phyloP scores from a whole-genome alignment of 2,797 vertebrate species.

The Tangara arthus region DNA sequence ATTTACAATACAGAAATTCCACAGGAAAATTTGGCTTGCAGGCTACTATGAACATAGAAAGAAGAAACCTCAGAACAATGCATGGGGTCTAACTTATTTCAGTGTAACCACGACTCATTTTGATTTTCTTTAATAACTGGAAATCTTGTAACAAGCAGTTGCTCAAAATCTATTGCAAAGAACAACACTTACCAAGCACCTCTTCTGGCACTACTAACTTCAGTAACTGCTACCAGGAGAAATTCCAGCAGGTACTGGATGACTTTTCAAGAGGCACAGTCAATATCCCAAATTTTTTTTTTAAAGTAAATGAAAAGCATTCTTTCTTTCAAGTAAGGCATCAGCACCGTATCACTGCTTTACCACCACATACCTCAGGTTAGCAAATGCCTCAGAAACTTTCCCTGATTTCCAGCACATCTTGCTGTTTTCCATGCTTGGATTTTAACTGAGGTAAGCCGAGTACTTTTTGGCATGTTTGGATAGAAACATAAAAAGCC shows the following conservation, averaged over 20 bases:
- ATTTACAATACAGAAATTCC: neutral
- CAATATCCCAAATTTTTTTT: neutral
- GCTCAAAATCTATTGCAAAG: neutral
- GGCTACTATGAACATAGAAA: neutral
- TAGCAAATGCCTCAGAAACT: neutral
- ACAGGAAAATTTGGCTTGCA: neutral
- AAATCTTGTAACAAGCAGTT: neutral
- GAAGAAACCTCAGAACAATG: neutral
- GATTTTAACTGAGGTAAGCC: neutral
- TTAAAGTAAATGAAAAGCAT: neutral
- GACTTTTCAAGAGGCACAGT: slow-evolving; percentile 7
- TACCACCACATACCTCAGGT: neutral
- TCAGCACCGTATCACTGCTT: accelerated
- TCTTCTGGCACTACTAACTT: neutral
- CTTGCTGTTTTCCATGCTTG: neutral
- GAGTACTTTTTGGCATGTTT: neutral
- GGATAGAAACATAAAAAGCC: slow-evolving; percentile 22
- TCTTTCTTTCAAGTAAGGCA: slow-evolving; percentile 1
- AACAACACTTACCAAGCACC: neutral
- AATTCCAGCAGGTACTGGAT: neutral
- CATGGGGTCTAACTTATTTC: neutral
- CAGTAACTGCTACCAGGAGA: neutral
- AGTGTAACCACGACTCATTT: neutral
- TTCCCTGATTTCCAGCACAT: neutral
- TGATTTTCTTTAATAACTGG: neutral